Conservation (phyloP, 2,797 vertebrate species). For the Takifugu rubripes region DNA sequence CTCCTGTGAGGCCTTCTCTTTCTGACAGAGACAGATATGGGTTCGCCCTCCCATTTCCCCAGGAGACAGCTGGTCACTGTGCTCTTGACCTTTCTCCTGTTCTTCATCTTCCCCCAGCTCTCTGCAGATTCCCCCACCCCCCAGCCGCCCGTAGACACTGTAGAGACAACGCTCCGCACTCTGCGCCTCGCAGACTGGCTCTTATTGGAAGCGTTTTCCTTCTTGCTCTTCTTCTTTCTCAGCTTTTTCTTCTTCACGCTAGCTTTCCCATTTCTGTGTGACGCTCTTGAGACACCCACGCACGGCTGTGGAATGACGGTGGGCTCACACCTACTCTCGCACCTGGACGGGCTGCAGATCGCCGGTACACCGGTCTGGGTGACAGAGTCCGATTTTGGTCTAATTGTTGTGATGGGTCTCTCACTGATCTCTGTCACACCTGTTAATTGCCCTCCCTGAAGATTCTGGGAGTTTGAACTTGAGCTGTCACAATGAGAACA, state of each 20-base stretch:
- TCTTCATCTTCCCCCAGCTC: slow-evolving; percentile 33
- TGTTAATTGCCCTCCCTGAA: slow-evolving; percentile 73
- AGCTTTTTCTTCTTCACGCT: slow-evolving; percentile 61
- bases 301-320: slow-evolving; percentile 19
- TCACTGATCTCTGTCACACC: slow-evolving; percentile 82
- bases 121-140: slow-evolving; percentile 42
- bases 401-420: slow-evolving; percentile 72
- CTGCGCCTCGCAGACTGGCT: slow-evolving; percentile 61
- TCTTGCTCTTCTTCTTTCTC: slow-evolving; percentile 49
- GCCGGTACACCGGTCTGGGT: slow-evolving; percentile 59
- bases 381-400: slow-evolving; percentile 77
- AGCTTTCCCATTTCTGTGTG: slow-evolving; percentile 60
- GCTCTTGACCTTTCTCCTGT: slow-evolving; percentile 32
- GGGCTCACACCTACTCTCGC: slow-evolving; percentile 51
- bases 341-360: slow-evolving; percentile 64
- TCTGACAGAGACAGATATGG: slow-evolving; percentile 65
- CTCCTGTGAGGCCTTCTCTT: slow-evolving; percentile 62
- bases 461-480: slow-evolving; percentile 71
- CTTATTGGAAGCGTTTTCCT: slow-evolving; percentile 60
- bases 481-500: slow-evolving; percentile 58
- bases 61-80: slow-evolving; percentile 54
- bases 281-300: slow-evolving; percentile 60
- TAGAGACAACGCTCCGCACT: slow-evolving; percentile 73
- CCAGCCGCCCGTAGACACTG: slow-evolving; percentile 68
- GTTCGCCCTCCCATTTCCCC: slow-evolving; percentile 55